phyloP scores from a whole-genome alignment of 2,113 vertebrate genomes.

The Lycaon pictus region DNA sequence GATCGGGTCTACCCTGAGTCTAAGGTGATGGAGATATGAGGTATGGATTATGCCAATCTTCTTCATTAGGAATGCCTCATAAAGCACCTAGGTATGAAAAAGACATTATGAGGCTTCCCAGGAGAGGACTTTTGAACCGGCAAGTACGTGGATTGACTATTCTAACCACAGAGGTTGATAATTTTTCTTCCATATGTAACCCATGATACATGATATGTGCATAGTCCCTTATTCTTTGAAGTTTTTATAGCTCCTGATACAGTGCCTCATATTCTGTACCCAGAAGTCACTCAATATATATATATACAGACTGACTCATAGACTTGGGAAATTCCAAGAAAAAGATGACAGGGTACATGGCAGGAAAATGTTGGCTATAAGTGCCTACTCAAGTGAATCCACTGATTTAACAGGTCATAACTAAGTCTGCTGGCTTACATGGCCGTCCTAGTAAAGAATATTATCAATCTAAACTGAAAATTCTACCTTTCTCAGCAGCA shows the following conservation, averaged over 20 bases:
- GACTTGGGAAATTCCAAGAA: neutral
- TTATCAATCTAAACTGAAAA: constrained; percentile 10
- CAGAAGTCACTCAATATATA: constrained; percentile 36
- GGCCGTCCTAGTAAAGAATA: neutral
- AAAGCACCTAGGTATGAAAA: neutral
- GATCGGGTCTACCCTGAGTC: neutral
- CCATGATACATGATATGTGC: neutral
- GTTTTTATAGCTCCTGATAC: neutral
- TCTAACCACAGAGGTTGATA: neutral
- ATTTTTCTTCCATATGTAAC: neutral
- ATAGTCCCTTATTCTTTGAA: neutral
- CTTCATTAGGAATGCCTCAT: neutral
- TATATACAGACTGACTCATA: neutral
- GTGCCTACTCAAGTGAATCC: neutral
- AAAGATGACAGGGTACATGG: neutral
- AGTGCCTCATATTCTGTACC: neutral
- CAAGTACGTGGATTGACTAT: neutral
- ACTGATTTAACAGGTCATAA: constrained; percentile 6
- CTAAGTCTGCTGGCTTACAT: neutral
- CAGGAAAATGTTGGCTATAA: neutral
- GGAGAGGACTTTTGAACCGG: neutral
- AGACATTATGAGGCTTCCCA: neutral
- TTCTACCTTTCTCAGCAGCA: neutral
- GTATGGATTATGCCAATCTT: neutral
- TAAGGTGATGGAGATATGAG: neutral